These are phyloP conservation scores for Syndactyla subalaris DNA, from an alignment of 2,797 vertebrate species.

Conservation along the genomic window DNA sequence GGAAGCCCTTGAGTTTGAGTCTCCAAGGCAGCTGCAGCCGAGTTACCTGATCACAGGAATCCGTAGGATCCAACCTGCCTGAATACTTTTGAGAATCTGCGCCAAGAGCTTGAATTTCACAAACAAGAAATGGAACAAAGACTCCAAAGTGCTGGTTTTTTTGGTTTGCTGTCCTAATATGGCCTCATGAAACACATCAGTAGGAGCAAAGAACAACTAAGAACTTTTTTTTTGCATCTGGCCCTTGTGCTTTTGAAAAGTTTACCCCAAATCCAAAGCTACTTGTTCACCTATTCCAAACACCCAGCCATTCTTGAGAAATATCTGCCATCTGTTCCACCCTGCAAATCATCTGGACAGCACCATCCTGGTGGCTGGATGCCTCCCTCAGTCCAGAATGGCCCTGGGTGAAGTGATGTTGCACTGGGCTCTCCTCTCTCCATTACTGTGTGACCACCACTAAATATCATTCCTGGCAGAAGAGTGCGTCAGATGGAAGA, in stretches of 20 bases:
- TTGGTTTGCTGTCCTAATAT: neutral
- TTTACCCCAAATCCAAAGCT: neutral
- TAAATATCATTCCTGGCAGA: neutral
- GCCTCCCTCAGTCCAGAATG: neutral
- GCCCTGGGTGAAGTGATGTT: neutral
- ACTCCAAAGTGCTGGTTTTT: neutral
- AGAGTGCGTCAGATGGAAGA: neutral
- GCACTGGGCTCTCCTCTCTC: neutral
- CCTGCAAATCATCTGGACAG: neutral
- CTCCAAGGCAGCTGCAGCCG: neutral
- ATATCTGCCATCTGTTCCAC: neutral
- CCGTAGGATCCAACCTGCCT: neutral
- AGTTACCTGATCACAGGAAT: neutral
- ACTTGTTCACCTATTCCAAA: neutral
- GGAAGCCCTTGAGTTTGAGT: neutral
- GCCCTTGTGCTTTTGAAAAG: neutral
- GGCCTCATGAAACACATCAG: neutral
- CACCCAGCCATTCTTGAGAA: neutral
- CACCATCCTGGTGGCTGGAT: neutral
- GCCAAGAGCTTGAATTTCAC: neutral
- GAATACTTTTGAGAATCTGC: neutral
- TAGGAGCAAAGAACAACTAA: neutral
- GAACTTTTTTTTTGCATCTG: neutral
- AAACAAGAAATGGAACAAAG: neutral
- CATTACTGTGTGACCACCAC: neutral